Base-by-base conservation (phyloP, 1,140 invertebrate genomes). In the Euborellia annulipes region DNA sequence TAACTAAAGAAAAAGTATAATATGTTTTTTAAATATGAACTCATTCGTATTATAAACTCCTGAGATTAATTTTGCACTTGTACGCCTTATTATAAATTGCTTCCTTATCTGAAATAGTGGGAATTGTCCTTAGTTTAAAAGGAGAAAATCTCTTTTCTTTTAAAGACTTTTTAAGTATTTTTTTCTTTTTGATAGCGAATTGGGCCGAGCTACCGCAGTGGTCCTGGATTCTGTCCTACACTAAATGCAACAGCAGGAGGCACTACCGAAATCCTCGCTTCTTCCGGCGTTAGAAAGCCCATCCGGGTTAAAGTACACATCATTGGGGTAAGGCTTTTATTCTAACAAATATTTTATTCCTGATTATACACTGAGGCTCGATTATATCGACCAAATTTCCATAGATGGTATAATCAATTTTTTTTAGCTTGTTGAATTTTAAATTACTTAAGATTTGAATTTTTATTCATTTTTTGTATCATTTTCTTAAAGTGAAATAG, bases 221-320 rank as follows among this genome's bases (percentile, higher is more conserved):
- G 90, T 18, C 89, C 89, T 27, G 79, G 77, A 9, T 93, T 92
- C 65, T 94, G 90, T 67, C 90, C 90, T 1, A 84, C 87, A 44
- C 90, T 95, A 49, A 92, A 93, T 64, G 82, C 84, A 1, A 89
- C 88, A 11, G 74, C 76, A 11, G 79, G 79, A 53, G 86, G 85
- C 43, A 85, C 85, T 16, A 75, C 81, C 27, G 86, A 94, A 71
- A 89, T 94, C 50, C 71, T 94, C 41, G 87, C 93, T 20, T 80
- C 91, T 49, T 88, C 85, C 49, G 89, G 87, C 38, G 82, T 87
- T 40, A 83, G 85, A 58, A 87, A 88, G 64, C 75, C 75, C 34
- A 87, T 95, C 54, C 78, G 81, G 66, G 89, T 94, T 23, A 92
- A 87, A 71, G 89, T 93, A 49, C 86, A 92, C 61, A 91, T 91